Conservation (phyloP, 1,140 invertebrate genomes). For the Drosophila obscura region DNA sequence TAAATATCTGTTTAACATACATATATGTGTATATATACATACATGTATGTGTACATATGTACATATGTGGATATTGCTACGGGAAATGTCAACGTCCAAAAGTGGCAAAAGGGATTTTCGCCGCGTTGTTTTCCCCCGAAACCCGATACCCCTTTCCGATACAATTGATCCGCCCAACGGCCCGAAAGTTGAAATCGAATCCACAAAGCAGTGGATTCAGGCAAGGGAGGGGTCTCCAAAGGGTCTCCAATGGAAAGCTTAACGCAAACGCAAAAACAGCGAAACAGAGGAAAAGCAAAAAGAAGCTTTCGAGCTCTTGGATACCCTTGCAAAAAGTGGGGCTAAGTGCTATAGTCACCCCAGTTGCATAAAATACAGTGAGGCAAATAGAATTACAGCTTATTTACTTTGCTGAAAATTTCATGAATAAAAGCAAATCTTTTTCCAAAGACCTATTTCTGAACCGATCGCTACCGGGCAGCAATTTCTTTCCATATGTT, state of each 20-base stretch:
- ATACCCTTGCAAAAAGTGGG: no score
- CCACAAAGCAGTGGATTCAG: slow-evolving; percentile 59
- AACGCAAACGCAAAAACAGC: slow-evolving; percentile 20
- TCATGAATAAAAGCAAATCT: no score
- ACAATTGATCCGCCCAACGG: slow-evolving; percentile 39
- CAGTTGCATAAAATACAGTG: no score
- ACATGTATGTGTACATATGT: not conserved
- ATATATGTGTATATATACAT: not conserved
- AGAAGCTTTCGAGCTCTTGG: not conserved
- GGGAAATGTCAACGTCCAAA: slow-evolving; percentile 46
- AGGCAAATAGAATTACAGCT: no score
- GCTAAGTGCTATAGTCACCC: no score
- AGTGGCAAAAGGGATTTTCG: slow-evolving; percentile 51
- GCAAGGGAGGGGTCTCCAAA: not conserved
- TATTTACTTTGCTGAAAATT: no score
- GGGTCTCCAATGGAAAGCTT: no score
- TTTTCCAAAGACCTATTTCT: no score
- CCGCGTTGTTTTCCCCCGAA: not conserved
- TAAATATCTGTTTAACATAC: slow-evolving; percentile 46
- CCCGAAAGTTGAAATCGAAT: slow-evolving; percentile 74
- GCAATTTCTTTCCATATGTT: no score
- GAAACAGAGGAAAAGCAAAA: slow-evolving; percentile 3
- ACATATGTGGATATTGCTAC: not conserved
- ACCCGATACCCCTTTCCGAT: no score
- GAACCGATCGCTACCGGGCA: no score